Conservation (phyloP, 2,888 invertebrate species). For the Steromphala cineraria region DNA sequence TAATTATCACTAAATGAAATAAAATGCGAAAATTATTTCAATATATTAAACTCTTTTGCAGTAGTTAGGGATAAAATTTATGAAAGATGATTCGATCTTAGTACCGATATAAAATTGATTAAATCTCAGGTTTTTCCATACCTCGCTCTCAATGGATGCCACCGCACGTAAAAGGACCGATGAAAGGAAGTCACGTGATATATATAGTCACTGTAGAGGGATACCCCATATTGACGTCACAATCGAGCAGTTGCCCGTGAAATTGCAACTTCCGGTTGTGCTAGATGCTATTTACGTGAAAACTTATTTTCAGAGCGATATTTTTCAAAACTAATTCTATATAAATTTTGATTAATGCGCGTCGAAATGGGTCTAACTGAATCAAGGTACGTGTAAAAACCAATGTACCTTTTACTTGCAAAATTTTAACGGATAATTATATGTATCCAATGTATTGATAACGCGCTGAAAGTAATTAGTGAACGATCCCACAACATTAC, state of each 20-base stretch:
- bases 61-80: neutral
- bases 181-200: conserved; percentile 54
- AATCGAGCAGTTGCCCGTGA: conserved; percentile 32
- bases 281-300: neutral
- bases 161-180: conserved; percentile 57
- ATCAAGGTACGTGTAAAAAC: too few relatives aligned
- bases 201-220: conserved; percentile 58
- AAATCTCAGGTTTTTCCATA: conserved; percentile 12
- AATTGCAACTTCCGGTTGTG: conserved; percentile 19
- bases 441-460: too few relatives aligned
- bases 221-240: conserved; percentile 25
- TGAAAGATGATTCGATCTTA: conserved; percentile 19
- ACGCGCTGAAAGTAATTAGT: too few relatives aligned
- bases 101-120: neutral
- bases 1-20: too few relatives aligned
- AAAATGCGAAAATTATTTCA: too few relatives aligned
- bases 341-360: too few relatives aligned
- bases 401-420: too few relatives aligned
- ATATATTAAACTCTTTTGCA: too few relatives aligned
- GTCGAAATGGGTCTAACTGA: too few relatives aligned
- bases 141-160: conserved; percentile 39
- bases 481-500: too few relatives aligned
- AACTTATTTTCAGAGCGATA: neutral
- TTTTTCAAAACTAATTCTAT: neutral
- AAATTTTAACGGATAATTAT: too few relatives aligned